A percentile compares a stretch with the other conserved stretches of the same genome.
phyloP scores from a whole-genome alignment of 2,113 vertebrate genomes.

The Brachyhypopomus occidentalis region DNA sequence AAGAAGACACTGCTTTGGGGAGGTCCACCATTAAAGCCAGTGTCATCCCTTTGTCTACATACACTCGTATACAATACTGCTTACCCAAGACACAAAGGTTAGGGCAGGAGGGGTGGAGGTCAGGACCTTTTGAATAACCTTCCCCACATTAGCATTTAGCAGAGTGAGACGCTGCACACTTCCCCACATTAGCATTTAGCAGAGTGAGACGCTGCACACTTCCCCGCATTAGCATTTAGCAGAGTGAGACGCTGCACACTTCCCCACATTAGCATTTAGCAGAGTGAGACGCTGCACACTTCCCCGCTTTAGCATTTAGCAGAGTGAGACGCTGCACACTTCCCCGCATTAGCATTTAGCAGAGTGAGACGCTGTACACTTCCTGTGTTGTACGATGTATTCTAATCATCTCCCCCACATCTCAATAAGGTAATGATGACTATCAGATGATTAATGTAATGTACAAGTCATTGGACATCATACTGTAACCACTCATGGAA shows the following conservation, averaged over 20 bases:
- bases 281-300: conserved; percentile 36
- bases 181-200: conserved; percentile 28
- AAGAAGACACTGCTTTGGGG: conserved; percentile 55
- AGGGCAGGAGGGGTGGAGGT: conserved; percentile 46
- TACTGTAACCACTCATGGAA: not conserved
- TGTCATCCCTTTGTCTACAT: conserved; percentile 56
- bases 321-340: conserved; percentile 36
- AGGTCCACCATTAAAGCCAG: conserved; percentile 58
- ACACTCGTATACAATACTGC: conserved; percentile 56
- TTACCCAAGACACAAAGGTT: conserved; percentile 52
- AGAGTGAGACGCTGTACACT: conserved; percentile 30
- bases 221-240: conserved; percentile 35
- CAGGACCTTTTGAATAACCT: conserved; percentile 55
- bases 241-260: conserved; percentile 36
- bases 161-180: conserved; percentile 30
- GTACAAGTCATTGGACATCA: not conserved
- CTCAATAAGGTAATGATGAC: not conserved
- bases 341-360: conserved; percentile 35
- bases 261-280: conserved; percentile 35
- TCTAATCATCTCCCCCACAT: not conserved
- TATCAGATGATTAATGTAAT: not conserved
- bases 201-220: conserved; percentile 36
- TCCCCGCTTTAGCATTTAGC: conserved; percentile 35
- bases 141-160: conserved; percentile 35
- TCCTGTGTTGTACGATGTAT: not conserved